A percentile compares a stretch with the other conserved stretches of the same genome.
These are phyloP conservation scores for Sebastes minor DNA, from an alignment of 2,797 vertebrate genomes.

Conservation along the genomic window DNA sequence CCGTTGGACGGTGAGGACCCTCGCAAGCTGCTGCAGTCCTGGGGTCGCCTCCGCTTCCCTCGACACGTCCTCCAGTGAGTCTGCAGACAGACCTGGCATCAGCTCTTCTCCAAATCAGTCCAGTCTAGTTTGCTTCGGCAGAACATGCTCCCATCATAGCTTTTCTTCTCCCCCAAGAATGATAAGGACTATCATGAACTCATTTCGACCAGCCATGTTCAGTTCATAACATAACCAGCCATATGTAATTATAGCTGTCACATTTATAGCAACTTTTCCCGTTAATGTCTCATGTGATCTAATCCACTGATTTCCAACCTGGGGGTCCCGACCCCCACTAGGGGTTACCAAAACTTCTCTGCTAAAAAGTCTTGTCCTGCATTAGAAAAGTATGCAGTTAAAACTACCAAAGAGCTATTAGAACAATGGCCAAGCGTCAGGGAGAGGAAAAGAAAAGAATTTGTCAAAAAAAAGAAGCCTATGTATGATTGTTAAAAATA, in stretches of 20 bases:
- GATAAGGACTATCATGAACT: background rate
- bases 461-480: too few species aligned
- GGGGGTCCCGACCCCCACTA: too few species aligned
- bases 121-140: slow-evolving; percentile 26
- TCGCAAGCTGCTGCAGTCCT: slow-evolving; percentile 92
- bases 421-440: too few species aligned
- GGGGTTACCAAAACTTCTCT: too few species aligned
- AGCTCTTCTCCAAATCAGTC: slow-evolving; percentile 33
- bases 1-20: slow-evolving; percentile 95
- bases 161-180: background rate
- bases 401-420: too few species aligned
- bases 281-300: background rate
- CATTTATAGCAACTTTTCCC: background rate
- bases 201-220: background rate
- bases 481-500: too few species aligned
- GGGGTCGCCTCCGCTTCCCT: slow-evolving; percentile 90
- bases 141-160: slow-evolving; percentile 32
- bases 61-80: slow-evolving; percentile 94
- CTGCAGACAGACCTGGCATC: slow-evolving; percentile 69
- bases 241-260: background rate
- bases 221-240: background rate
- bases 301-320: too few species aligned
- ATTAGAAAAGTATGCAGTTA: too few species aligned
- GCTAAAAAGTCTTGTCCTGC: too few species aligned
- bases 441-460: too few species aligned